Conservation (phyloP, 2,888 invertebrate genomes). For the Bursaphelenchus okinawaensis region DNA sequence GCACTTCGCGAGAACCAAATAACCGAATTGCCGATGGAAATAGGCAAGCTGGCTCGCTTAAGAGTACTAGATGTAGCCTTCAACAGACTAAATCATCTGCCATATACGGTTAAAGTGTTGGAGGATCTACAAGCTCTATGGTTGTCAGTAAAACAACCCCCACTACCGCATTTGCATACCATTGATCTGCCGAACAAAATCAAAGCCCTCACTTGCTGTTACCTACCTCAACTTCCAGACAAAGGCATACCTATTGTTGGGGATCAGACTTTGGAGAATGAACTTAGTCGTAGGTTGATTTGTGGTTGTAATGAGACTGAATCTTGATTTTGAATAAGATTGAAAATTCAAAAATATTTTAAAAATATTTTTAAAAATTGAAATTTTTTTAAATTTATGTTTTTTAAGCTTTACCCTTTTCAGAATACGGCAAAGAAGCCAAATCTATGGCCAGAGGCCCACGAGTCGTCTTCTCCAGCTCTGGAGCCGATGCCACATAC, state of each 20-base stretch:
- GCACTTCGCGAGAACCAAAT: constrained; percentile 86
- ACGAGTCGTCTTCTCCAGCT: constrained; percentile 7
- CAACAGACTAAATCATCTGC: constrained; percentile 87
- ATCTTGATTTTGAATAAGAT: too few relatives aligned
- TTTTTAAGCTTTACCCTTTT: not conserved
- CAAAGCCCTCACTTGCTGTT: constrained; percentile 88
- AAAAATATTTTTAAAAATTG: not conserved
- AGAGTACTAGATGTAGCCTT: constrained; percentile 89
- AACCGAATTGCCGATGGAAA: constrained; percentile 56
- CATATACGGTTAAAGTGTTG: constrained; percentile 84
- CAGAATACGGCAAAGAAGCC: not conserved
- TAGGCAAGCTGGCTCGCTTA: constrained; percentile 84
- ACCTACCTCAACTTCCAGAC: constrained; percentile 93
- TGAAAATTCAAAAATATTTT: not conserved
- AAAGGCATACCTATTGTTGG: too few relatives aligned
- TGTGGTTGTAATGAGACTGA: too few relatives aligned
- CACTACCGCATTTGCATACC: constrained; percentile 93
- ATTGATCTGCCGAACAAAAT: constrained; percentile 79
- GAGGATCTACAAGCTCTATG: constrained; percentile 81
- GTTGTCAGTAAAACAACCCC: constrained; percentile 95
- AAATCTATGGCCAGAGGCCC: constrained; percentile 30
- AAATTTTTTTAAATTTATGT: not conserved
- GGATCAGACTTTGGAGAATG: not conserved
- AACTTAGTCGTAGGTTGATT: not conserved
- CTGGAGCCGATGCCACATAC: not conserved